Percentiles rank a stretch among this genome's conserved stretches.
Conservation (phyloP, 64 coral and sea anemone genomes). For the Montipora foliosa region DNA sequence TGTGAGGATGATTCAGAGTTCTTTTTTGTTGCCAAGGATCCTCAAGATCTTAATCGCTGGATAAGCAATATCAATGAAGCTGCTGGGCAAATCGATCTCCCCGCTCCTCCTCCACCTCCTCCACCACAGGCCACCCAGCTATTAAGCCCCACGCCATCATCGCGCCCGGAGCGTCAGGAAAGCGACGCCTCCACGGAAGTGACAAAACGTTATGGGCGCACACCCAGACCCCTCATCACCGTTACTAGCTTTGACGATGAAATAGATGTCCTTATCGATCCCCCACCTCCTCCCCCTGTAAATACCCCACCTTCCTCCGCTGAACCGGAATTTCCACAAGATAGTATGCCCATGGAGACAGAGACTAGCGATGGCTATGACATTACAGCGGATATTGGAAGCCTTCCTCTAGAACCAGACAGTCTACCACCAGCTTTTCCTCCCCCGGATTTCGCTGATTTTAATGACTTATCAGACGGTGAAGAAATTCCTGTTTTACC, state of each 20-base stretch:
- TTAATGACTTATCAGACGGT: neutral
- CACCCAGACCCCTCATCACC: slow-evolving; percentile 73
- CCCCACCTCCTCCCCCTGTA: slow-evolving; percentile 54
- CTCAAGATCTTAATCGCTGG: slow-evolving; percentile 68
- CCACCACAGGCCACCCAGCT: slow-evolving; percentile 35
- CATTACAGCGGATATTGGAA: slow-evolving; percentile 14
- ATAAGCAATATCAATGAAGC: slow-evolving; percentile 60
- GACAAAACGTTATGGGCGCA: neutral
- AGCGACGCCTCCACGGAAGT: neutral
- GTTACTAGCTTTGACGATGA: slow-evolving; percentile 84
- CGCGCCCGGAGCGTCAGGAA: neutral
- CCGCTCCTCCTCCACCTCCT: slow-evolving; percentile 48
- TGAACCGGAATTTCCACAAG: slow-evolving; percentile 51
- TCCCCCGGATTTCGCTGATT: slow-evolving; percentile 72
- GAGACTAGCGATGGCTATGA: slow-evolving; percentile 17
- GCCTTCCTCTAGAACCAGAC: slow-evolving; percentile 35
- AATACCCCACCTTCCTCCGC: neutral
- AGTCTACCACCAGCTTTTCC: slow-evolving; percentile 47
- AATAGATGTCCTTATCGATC: slow-evolving; percentile 48
- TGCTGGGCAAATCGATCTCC: slow-evolving; percentile 40
- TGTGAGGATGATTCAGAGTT: slow-evolving; percentile 78
- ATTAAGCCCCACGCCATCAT: neutral
- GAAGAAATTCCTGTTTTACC: slow-evolving; percentile 35
- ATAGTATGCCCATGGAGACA: neutral
- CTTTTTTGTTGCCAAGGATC: slow-evolving; percentile 74